These are phyloP conservation scores for Solenopsis invicta DNA, from an alignment of 1,140 invertebrate species.

Conservation along the genomic window DNA sequence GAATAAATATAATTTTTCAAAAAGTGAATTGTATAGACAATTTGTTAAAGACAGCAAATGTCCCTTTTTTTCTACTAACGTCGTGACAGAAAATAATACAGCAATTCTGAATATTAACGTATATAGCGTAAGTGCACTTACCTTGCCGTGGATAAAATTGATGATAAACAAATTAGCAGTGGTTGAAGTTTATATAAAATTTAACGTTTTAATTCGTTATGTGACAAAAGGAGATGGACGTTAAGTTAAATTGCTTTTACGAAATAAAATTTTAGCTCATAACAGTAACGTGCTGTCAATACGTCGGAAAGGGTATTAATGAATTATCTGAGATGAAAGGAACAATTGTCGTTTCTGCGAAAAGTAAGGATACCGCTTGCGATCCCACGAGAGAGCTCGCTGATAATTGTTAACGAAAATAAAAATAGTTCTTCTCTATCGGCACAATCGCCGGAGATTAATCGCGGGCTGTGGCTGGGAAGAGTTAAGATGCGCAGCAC, in stretches of 20 bases:
- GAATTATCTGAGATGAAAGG: slow-evolving; percentile 10
- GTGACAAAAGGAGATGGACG: neutral
- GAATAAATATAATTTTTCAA: neutral
- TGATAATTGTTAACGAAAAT: slow-evolving; percentile 33
- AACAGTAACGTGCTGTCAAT: neutral
- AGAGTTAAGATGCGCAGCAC: slow-evolving; percentile 20
- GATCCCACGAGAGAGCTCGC: neutral
- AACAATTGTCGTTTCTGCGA: neutral
- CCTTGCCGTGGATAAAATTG: neutral
- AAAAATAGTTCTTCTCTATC: neutral
- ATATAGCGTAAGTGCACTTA: neutral
- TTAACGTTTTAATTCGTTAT: neutral
- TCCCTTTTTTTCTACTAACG: neutral
- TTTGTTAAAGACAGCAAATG: neutral
- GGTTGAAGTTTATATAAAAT: neutral
- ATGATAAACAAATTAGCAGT: neutral
- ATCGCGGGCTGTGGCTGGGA: slow-evolving; percentile 10
- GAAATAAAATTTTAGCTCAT: neutral
- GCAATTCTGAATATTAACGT: neutral
- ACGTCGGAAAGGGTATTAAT: neutral
- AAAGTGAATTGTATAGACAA: neutral
- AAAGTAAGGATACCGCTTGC: slow-evolving; percentile 2
- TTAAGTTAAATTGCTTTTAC: slow-evolving; percentile 12
- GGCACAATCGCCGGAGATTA: slow-evolving; percentile 14
- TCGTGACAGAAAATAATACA: neutral